A percentile compares a stretch with the other conserved stretches of the same genome.
Evolutionary conservation across 2,888 invertebrate genomes (phyloP).

Genomic region (Exocentrus adspersus): DNA sequence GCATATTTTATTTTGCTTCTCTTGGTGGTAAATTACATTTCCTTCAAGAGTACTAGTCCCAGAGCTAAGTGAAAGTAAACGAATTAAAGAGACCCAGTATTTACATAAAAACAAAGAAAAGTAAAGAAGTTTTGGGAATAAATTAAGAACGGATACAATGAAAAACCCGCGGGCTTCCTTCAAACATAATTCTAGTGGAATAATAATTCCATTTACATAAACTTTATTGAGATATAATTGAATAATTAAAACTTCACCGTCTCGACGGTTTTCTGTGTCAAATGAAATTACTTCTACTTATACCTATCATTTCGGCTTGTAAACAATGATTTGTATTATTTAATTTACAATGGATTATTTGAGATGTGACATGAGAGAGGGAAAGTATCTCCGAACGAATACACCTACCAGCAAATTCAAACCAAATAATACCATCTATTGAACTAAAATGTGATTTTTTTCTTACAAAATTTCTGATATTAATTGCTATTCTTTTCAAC

Average conservation of each 20-base stretch:
- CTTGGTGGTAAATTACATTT: background rate
- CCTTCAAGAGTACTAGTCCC: background rate
- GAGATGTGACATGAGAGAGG: background rate
- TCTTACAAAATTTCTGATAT: background rate
- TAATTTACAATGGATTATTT: background rate
- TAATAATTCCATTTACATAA: background rate
- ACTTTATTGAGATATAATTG: background rate
- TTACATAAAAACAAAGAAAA: slow-evolving; percentile 9
- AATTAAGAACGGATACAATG: background rate
- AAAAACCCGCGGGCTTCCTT: background rate
- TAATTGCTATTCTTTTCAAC: too few species aligned
- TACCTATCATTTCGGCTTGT: background rate
- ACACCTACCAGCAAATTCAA: too few species aligned
- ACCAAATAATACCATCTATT: too few species aligned
- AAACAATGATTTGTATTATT: background rate
- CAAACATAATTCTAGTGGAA: background rate
- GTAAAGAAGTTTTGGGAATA: background rate
- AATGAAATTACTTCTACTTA: background rate
- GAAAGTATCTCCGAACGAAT: background rate
- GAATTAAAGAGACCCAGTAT: background rate
- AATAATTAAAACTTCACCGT: background rate
- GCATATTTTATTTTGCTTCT: too few species aligned
- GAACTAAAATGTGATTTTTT: too few species aligned
- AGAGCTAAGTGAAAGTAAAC: background rate
- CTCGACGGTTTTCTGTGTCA: background rate